A percentile compares a stretch with the other conserved stretches of the same genome.
phyloP scores from a whole-genome alignment of 2,797 vertebrate species.

The Carapus acus region DNA sequence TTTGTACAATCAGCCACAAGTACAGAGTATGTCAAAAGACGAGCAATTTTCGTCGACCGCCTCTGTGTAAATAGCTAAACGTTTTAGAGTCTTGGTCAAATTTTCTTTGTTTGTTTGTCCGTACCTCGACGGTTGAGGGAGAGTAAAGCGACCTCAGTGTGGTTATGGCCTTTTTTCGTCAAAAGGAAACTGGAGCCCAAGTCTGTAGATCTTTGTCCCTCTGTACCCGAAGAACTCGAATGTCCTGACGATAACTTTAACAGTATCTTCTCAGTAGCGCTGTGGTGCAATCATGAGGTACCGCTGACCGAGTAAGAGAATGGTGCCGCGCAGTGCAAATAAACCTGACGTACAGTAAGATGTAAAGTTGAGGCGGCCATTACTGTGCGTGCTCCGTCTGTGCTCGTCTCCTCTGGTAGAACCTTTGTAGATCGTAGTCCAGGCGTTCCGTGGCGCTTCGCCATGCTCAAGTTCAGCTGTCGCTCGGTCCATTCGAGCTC shows the following conservation, averaged over 20 bases:
- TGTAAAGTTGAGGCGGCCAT: neutral
- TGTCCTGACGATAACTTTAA: constrained; percentile 34
- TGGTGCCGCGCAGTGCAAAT: too few species aligned
- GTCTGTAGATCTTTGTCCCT: constrained; percentile 65
- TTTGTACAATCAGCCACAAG: constrained; percentile 74
- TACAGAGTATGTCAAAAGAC: constrained; percentile 78
- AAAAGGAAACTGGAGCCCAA: constrained; percentile 70
- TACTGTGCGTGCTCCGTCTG: neutral
- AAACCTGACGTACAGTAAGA: neutral
- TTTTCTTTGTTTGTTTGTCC: constrained; percentile 23
- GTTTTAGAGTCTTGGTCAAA: constrained; percentile 45
- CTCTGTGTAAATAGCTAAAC: constrained; percentile 59
- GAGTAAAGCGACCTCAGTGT: constrained; percentile 44
- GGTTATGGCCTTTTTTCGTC: constrained; percentile 60
- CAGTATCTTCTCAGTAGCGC: constrained; percentile 8
- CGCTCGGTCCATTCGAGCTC: neutral
- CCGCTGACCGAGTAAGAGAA: neutral
- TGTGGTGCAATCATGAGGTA: constrained; percentile 29
- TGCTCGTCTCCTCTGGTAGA: constrained; percentile 14
- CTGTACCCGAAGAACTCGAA: constrained; percentile 41
- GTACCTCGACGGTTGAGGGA: constrained; percentile 24
- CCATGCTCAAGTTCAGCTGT: too few species aligned
- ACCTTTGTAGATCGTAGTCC: too few species aligned
- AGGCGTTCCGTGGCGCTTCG: too few species aligned
- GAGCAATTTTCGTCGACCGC: constrained; percentile 38